phyloP scores from a whole-genome alignment of 2,888 invertebrate species.

The Atrina japonica region DNA sequence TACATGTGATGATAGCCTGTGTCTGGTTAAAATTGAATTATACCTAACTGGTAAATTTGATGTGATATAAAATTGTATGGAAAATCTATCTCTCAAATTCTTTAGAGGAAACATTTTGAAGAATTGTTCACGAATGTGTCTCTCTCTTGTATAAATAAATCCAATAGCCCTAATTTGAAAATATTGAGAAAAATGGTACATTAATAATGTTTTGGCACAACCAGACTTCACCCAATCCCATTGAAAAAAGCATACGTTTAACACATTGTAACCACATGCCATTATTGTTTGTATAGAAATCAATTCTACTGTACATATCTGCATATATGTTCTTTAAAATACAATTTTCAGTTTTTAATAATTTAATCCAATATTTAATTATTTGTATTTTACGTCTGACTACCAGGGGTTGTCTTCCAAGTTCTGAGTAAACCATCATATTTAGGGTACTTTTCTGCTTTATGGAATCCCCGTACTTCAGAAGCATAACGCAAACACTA shows the following conservation, averaged over 20 bases:
- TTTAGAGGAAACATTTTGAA: too few relatives aligned
- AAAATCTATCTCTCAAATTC: too few relatives aligned
- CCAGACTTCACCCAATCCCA: conserved; percentile 5
- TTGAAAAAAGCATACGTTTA: neutral
- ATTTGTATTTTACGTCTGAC: neutral
- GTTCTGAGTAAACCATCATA: conserved; percentile 6
- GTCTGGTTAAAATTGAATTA: too few relatives aligned
- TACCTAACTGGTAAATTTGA: too few relatives aligned
- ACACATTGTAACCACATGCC: conserved; percentile 2
- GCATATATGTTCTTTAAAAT: neutral
- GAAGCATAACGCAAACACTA: conserved; percentile 1
- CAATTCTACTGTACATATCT: neutral
- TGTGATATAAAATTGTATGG: too few relatives aligned
- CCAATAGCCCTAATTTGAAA: too few relatives aligned
- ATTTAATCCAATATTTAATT: conserved; percentile 10
- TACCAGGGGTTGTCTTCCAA: conserved; percentile 1
- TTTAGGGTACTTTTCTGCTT: neutral
- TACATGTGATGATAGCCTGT: too few relatives aligned
- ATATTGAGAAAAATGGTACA: too few relatives aligned
- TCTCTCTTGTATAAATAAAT: too few relatives aligned
- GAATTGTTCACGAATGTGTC: too few relatives aligned
- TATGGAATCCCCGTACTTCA: conserved; percentile 2
- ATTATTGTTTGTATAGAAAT: neutral
- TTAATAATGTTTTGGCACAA: neutral
- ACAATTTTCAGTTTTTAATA: neutral